Evolutionary conservation across 1,140 invertebrate species (phyloP), one percentile per base, ranked within the genome.

Genomic region (Drosophila kurseongensis): DNA sequence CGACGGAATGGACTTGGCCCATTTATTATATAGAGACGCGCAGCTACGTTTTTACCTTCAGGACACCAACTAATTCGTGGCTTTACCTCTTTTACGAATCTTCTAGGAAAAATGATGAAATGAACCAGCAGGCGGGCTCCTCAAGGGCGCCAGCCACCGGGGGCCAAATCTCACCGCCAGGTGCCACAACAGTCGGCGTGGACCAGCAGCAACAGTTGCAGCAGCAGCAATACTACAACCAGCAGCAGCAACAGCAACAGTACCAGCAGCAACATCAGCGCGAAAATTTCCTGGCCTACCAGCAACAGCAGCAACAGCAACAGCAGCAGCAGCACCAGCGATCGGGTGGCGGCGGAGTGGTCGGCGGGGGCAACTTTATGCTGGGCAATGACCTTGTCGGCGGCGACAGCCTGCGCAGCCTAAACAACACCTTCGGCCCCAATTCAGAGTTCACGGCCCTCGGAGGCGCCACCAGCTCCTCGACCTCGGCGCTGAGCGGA

Each of bases 91-190:
- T 35, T 60, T 76, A 23, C 29, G 48, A 71, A 63, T 50, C 38
- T 91, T 91, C n/a, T 75, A 92, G 91, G 91, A 92, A 92, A 92
- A 92, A 90, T 92, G 91, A 91, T 90, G 91, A 91, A 92, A 92
- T 92, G 91, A 92, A 92, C 84, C 81, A 88, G 84, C 91, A 91
- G 79, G 88, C 90, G 67, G 91, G 91, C 91, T 92, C 91, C 91
- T 92, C 91, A 89, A 92, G 91, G 91, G 91, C 91, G 85, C 91
- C 91, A 92, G 91, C 91, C 91, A 92, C 89, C 85, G 91, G 91
- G 91, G 90, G 91, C 91, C 91, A 92, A 91, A 90, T 92, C 78
- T 92, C 91, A 90, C 91, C 91, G 89, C 90, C 86, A 75, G 91
- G 90, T 84, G 91, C 73, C 79, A 80, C 75, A 66, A 88, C 80